These are phyloP conservation scores for Poliocrania exsul DNA, from an alignment of 2,797 vertebrate genomes.

Conservation along the genomic window DNA sequence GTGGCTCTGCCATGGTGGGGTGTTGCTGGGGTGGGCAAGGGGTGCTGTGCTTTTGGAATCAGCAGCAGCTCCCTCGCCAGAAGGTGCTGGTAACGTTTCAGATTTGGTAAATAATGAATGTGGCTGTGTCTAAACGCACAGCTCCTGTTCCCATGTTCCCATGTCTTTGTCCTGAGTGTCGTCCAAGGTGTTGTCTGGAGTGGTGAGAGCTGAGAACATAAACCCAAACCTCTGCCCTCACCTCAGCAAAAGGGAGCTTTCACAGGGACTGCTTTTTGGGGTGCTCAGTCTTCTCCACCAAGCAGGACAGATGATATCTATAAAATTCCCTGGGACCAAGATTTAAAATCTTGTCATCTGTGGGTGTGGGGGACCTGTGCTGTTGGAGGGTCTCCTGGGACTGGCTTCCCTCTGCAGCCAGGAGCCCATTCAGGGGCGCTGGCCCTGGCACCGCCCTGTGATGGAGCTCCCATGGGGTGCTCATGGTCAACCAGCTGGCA, in stretches of 20 bases:
- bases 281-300: not conserved
- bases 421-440: accelerated
- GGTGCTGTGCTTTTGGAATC: accelerated
- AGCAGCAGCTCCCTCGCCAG: not conserved
- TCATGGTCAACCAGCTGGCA: accelerated
- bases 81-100: accelerated
- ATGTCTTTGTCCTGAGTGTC: accelerated
- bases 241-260: not conserved
- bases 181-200: not conserved
- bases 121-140: not conserved
- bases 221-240: not conserved
- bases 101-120: accelerated
- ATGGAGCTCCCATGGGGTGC: accelerated
- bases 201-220: not conserved
- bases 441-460: accelerated
- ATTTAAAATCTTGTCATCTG: accelerated
- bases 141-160: no score
- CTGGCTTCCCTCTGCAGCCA: not conserved
- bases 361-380: not conserved
- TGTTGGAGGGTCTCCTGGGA: accelerated
- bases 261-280: not conserved
- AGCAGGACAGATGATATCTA: accelerated
- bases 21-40: accelerated
- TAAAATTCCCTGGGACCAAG: not conserved
- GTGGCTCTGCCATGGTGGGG: accelerated